Conservation (phyloP, 2,888 invertebrate species). For the Zelleria hepariella region DNA sequence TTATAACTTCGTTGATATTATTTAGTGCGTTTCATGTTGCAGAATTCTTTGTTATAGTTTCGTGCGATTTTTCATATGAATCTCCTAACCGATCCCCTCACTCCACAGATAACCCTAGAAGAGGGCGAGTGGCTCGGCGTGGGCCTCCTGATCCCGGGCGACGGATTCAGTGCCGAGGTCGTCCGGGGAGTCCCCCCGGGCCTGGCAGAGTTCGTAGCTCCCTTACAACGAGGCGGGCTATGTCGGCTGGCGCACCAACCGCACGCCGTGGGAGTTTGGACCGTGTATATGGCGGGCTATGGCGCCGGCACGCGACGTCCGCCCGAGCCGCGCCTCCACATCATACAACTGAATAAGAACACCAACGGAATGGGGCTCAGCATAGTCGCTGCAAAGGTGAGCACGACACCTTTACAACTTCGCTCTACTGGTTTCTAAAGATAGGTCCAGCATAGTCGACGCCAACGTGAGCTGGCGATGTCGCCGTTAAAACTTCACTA, state of each 20-base stretch:
- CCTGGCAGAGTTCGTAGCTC: constrained; percentile 87
- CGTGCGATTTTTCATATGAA: too few relatives aligned
- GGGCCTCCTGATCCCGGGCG: constrained; percentile 94
- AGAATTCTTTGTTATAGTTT: too few relatives aligned
- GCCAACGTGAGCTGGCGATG: too few relatives aligned
- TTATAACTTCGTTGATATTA: too few relatives aligned
- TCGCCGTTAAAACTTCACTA: background rate
- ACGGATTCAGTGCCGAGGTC: constrained; percentile 98
- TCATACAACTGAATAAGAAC: constrained; percentile 93
- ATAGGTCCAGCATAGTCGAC: too few relatives aligned
- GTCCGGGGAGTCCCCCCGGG: constrained; percentile 95
- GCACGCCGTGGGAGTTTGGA: constrained; percentile 94
- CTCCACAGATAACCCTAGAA: constrained; percentile 78
- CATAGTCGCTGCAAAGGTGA: constrained; percentile 96
- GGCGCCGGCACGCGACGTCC: constrained; percentile 74
- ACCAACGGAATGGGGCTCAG: constrained; percentile 98
- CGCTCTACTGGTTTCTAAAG: too few relatives aligned
- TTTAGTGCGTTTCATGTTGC: too few relatives aligned
- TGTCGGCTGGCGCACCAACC: constrained; percentile 93
- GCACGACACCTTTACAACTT: too few relatives aligned
- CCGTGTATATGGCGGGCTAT: constrained; percentile 88
- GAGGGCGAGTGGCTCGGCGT: constrained; percentile 93
- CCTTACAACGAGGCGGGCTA: constrained; percentile 86
- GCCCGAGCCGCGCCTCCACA: constrained; percentile 81
- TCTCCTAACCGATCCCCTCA: background rate